A percentile compares a stretch with the other conserved stretches of the same genome.
These are phyloP conservation scores for Armadillidium nasatum DNA, from an alignment of 1,140 invertebrate species.

Conservation along the genomic window DNA sequence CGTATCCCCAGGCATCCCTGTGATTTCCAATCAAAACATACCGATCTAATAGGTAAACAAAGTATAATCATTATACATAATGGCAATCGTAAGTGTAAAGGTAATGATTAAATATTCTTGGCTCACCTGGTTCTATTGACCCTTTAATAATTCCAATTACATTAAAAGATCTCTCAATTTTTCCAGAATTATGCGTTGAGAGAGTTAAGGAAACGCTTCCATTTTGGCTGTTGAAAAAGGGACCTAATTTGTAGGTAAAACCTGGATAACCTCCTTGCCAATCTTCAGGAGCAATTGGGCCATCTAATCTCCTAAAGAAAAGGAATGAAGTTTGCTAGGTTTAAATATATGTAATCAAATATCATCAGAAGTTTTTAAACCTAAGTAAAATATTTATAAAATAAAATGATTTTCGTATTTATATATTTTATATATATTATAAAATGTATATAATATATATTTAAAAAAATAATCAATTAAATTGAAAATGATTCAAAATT, in stretches of 20 bases:
- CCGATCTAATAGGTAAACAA: slow-evolving; percentile 24
- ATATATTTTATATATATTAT: too few species aligned
- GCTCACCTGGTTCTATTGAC: slow-evolving; percentile 34
- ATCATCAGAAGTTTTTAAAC: too few species aligned
- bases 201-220: slow-evolving; percentile 52
- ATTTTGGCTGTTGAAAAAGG: slow-evolving; percentile 56
- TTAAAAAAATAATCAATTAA: too few species aligned
- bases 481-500: too few species aligned
- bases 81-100: not conserved
- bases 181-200: slow-evolving; percentile 51
- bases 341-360: too few species aligned
- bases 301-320: slow-evolving; percentile 36
- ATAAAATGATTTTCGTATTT: too few species aligned
- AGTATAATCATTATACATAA: not conserved
- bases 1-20: slow-evolving; percentile 58
- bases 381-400: too few species aligned
- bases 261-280: slow-evolving; percentile 58
- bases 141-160: slow-evolving; percentile 47
- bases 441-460: too few species aligned
- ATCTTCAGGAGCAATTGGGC: slow-evolving; percentile 49
- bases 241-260: slow-evolving; percentile 59
- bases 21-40: slow-evolving; percentile 60
- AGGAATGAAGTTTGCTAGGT: not conserved
- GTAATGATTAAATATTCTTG: not conserved
- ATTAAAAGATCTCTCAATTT: slow-evolving; percentile 45